phyloP scores from a whole-genome alignment of 1,140 invertebrate species.

The Littorina saxatilis region DNA sequence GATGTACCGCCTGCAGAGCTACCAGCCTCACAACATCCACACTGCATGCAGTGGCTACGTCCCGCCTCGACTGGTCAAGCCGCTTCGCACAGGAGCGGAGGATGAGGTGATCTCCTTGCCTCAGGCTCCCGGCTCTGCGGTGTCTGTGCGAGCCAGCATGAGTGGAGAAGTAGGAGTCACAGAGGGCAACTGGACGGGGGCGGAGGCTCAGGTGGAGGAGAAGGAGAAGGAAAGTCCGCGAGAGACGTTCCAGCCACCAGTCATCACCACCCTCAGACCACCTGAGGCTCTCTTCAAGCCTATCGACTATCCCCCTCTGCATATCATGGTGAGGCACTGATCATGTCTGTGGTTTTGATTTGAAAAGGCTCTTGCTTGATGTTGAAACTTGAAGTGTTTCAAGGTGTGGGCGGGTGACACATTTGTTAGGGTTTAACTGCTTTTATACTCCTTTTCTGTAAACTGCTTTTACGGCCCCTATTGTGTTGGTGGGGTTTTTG shows the following conservation, averaged over 20 bases:
- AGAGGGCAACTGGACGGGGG: neutral
- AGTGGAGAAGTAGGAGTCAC: neutral
- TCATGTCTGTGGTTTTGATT: no score
- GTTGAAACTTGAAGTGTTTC: no score
- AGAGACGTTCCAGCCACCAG: neutral
- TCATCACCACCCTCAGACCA: slow-evolving; percentile 51
- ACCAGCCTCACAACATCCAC: slow-evolving; percentile 61
- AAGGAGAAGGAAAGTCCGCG: slow-evolving; percentile 33
- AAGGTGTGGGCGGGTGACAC: no score
- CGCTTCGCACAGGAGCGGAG: slow-evolving; percentile 70
- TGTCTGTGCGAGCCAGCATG: neutral
- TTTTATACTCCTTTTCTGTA: no score
- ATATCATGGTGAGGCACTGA: slow-evolving; percentile 76
- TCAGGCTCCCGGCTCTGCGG: slow-evolving; percentile 11
- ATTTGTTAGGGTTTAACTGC: no score
- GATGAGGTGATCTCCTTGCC: slow-evolving; percentile 67
- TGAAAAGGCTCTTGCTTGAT: no score
- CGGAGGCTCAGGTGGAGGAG: slow-evolving; percentile 24
- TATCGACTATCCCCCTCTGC: slow-evolving; percentile 73
- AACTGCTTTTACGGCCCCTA: no score
- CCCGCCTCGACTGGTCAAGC: slow-evolving; percentile 55
- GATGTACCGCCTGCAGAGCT: slow-evolving; percentile 66
- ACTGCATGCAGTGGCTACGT: slow-evolving; percentile 66
- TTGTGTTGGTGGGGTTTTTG: no score
- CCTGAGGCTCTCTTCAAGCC: slow-evolving; percentile 71